Percentiles rank a stretch among this genome's conserved stretches.
These are phyloP conservation scores for Scomber japonicus DNA, from an alignment of 2,113 vertebrate species.

Conservation along the genomic window DNA sequence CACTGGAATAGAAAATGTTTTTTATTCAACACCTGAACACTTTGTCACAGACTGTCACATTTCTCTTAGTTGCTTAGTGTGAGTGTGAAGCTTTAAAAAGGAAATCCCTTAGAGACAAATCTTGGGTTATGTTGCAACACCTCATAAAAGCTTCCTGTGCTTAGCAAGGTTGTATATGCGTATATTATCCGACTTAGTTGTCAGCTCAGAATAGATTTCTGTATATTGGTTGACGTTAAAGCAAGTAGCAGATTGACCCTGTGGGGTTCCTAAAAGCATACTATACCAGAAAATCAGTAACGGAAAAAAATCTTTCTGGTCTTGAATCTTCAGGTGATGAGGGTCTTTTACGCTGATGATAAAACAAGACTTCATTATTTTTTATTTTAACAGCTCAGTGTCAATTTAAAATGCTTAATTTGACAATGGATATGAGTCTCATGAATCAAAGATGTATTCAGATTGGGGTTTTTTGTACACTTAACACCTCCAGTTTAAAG, in stretches of 20 bases:
- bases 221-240: background rate
- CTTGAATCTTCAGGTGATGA: too few relatives aligned
- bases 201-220: conserved; percentile 7
- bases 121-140: conserved; percentile 23
- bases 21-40: conserved; percentile 1
- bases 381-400: background rate
- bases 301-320: too few relatives aligned
- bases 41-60: background rate
- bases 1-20: background rate
- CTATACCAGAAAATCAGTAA: too few relatives aligned
- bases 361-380: too few relatives aligned
- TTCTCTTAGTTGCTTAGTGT: background rate
- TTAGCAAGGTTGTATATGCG: background rate
- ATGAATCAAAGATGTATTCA: background rate
- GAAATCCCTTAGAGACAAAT: conserved; percentile 18
- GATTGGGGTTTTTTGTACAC: background rate
- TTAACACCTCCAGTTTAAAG: background rate
- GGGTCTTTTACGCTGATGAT: too few relatives aligned
- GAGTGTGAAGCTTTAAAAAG: conserved; percentile 26
- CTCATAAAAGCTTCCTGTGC: conserved; percentile 45
- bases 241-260: too few relatives aligned
- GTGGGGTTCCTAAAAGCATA: too few relatives aligned
- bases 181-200: background rate
- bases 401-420: too few relatives aligned
- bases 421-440: background rate